Base-by-base conservation (phyloP, 2,888 invertebrate species). In the Sympetrum striolatum region DNA sequence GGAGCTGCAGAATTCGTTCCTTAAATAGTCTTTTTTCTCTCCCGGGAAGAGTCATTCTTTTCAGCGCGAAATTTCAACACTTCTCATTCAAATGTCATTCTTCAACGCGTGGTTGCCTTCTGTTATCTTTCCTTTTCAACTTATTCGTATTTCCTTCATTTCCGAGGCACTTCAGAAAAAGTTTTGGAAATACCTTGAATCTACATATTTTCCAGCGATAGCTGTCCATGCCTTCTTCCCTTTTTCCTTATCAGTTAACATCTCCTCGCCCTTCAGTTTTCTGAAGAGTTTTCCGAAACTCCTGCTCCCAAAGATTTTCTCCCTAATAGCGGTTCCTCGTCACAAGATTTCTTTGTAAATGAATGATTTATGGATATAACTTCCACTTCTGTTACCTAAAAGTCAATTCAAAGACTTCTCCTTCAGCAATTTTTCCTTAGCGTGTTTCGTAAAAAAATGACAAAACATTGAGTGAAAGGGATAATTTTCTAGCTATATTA, bases 361-460 rank as follows among this genome's bases (percentile, higher is more conserved):
- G 86, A 86, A 86, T 86, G 86, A 86, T 86, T 86, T 86, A 86
- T 86, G n/a, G 86, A 37, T 15, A n/a, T 10, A 86, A 86, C 60
- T 64, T 60, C n/a, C 35, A 25, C 2, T 37, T 60, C 64, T 58
- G 58, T 37, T 22, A n/a, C 86, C n/a, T 64, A 58, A 86, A 86
- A 86, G 39, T 12, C 86, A 37, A 60, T 60, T 37, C 60, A 60
- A 60, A 86, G n/a, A 6, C 1, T 53, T 53, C 53, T 18, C 53
- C 18, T 53, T 53, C 53, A 5, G 53, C 18, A 53, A 18, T 53
- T 53, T 53, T 53, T 53, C 18, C 18, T 53, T 18, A 8, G 53
- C 53, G 44, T 44, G 10, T 44, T 44, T 2, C 53, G 18, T 5
- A 18, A 18, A 18, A n/a, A 1, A 18, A 53, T 18, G 53, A 53